Conservation (phyloP, 1,140 invertebrate genomes). For the Periplaneta americana region DNA sequence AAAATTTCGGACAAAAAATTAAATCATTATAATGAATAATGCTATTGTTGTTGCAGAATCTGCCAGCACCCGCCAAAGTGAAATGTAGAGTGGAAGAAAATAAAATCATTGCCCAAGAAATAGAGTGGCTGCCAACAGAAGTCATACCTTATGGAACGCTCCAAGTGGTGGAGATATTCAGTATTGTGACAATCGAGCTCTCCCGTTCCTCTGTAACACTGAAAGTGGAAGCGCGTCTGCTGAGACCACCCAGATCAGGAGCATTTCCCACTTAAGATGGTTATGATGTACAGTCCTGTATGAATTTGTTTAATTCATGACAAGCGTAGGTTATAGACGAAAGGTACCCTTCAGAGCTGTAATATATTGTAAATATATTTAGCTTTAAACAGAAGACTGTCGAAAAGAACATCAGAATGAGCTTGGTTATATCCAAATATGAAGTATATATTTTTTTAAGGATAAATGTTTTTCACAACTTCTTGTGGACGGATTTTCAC, state of each 20-base stretch:
- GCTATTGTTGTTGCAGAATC: background rate
- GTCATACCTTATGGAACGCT: background rate
- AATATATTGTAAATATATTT: no score
- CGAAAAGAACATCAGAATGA: no score
- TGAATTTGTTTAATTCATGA: no score
- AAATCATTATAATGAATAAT: no score
- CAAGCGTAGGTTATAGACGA: no score
- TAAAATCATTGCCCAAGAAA: background rate
- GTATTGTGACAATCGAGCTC: conserved; percentile 4
- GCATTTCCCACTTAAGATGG: background rate
- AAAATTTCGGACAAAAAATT: no score
- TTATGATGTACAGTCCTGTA: background rate
- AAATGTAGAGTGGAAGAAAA: background rate
- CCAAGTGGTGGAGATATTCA: conserved; percentile 16
- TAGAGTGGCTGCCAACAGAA: background rate
- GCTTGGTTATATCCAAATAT: no score
- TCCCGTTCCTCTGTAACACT: background rate
- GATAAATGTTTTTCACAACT: no score
- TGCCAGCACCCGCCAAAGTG: background rate
- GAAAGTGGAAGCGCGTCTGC: conserved; percentile 7
- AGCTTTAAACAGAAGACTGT: no score
- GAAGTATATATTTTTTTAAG: no score
- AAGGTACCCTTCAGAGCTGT: no score
- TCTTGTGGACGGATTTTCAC: no score
- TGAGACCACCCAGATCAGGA: background rate